Base-by-base conservation (phyloP, 1,140 invertebrate species). In the Dinoponera quadriceps region DNA sequence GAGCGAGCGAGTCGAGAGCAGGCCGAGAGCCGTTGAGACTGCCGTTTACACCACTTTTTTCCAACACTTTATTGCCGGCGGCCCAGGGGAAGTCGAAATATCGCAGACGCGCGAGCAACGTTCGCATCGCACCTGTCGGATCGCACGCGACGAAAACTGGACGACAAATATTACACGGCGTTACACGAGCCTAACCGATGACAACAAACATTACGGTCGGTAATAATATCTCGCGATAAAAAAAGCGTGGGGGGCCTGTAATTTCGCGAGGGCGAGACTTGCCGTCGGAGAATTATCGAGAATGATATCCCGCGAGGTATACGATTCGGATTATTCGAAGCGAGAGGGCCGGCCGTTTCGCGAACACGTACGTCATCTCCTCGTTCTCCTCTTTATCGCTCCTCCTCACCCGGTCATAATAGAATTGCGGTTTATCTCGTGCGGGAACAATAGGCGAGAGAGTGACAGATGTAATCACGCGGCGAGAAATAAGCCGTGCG, bases 21-120 rank as follows among this genome's bases (percentile, higher is more conserved):
- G 48, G 60, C 25, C n/a, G n/a, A 44, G 27, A 71, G 29, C 59
- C 22, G 20, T 57, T 38, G 7, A 22, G 62, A 44, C 65, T 57
- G 49, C 25, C 83, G 22, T 84, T 82, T 66, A 59, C 63, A 51
- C 7, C 14, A 54, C 49, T 66, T 74, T 77, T 77, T 63, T 66
- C 16, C 29, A 11, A 38, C 38, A 44, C 25, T 77, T 77, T 77
- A 77, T 66, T 66, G 29, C 29, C 59, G 74, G 66, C 62, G 5
- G 16, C 11, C 38, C 38, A 33, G 38, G 29, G n/a, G 33, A 51
- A 33, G n/a, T 16, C 27, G 29, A 38, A 54, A 77, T 66, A 54
- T 77, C 48, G 66, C 20, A 20, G 16, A 5, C n/a, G 18, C 27
- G n/a, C 18, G 25, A 51, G 25, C 11, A 18, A 57, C n/a, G 16